Percentiles rank a stretch among this genome's conserved stretches.
phyloP scores from a whole-genome alignment of 1,140 invertebrate genomes.

The Pinna nobilis region DNA sequence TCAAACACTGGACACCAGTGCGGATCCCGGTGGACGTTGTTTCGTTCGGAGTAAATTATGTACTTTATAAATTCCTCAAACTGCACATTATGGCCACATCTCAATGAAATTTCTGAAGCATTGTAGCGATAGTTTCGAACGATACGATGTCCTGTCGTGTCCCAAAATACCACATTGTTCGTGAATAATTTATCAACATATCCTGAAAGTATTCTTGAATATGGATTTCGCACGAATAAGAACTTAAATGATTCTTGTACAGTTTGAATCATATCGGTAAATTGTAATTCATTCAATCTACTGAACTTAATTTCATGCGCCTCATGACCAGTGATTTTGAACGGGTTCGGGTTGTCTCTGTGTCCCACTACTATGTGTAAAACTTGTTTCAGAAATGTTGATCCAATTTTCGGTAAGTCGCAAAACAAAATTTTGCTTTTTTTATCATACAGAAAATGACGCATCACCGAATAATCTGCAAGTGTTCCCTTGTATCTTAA shows the following conservation, averaged over 20 bases:
- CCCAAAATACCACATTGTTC: conserved; percentile 16
- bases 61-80: conserved; percentile 33
- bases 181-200: conserved; percentile 43
- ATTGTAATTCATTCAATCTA: neutral
- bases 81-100: conserved; percentile 22
- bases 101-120: neutral
- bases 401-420: conserved; percentile 14
- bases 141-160: conserved; percentile 5
- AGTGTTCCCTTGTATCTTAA: conserved; percentile 17
- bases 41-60: neutral
- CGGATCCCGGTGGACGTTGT: neutral
- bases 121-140: conserved; percentile 12
- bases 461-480: neutral
- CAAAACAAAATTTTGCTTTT: conserved; percentile 9
- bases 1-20: conserved; percentile 23
- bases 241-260: neutral
- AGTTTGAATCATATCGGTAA: neutral
- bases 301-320: conserved; percentile 54
- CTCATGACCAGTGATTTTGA: conserved; percentile 80
- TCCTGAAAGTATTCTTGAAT: conserved; percentile 24
- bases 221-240: too few relatives aligned
- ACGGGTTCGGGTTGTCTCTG: conserved; percentile 57
- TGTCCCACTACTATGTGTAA: too few relatives aligned
- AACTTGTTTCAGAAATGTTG: conserved; percentile 21
- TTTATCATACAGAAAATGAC: conserved; percentile 8